These are phyloP conservation scores for Epinotia brunnichana DNA, from an alignment of 2,888 invertebrate species.

Conservation along the genomic window DNA sequence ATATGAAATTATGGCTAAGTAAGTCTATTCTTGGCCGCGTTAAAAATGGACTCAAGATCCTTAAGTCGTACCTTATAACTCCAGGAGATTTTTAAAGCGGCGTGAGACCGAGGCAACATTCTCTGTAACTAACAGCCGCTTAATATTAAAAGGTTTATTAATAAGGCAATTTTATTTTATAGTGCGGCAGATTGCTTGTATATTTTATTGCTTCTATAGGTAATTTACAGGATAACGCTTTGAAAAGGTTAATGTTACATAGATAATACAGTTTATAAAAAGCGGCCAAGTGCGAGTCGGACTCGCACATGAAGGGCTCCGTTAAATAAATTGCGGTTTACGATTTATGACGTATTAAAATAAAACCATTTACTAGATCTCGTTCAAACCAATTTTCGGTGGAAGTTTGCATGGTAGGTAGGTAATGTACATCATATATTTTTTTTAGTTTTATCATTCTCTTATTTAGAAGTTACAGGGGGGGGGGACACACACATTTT, in stretches of 20 bases:
- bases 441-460: too few species aligned
- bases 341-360: too few species aligned
- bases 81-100: conserved; percentile 38
- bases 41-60: conserved; percentile 28
- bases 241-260: neutral
- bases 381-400: too few species aligned
- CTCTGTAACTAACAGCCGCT: conserved; percentile 51
- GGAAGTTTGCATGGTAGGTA: too few species aligned
- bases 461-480: too few species aligned
- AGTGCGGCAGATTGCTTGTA: conserved; percentile 2
- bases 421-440: too few species aligned
- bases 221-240: neutral
- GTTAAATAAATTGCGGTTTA: too few species aligned
- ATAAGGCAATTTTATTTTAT: conserved; percentile 17
- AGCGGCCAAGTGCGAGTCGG: too few species aligned
- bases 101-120: conserved; percentile 48
- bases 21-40: conserved; percentile 31
- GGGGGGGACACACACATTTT: too few species aligned
- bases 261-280: too few species aligned
- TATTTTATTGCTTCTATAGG: conserved; percentile 11
- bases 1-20: neutral
- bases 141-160: conserved; percentile 49
- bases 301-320: too few species aligned
- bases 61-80: conserved; percentile 40
- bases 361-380: too few species aligned